Conservation (phyloP, 2,113 vertebrate species). For the pig (Sus scrofa) region DNA sequence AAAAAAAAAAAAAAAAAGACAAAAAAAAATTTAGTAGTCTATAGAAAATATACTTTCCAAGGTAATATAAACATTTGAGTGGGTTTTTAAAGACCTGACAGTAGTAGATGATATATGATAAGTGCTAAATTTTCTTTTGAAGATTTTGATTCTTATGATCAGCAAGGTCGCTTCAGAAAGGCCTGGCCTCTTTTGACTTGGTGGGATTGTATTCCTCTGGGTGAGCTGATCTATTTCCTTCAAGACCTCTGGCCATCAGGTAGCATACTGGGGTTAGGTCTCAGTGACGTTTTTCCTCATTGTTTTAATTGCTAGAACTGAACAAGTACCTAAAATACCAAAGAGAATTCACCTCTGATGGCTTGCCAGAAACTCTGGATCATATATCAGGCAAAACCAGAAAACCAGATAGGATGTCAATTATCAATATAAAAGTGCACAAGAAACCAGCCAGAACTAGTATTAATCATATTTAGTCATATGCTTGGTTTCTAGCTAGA, state of each 20-base stretch:
- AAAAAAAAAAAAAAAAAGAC: no score
- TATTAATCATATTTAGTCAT: conserved; percentile 30
- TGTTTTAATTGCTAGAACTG: conserved; percentile 50
- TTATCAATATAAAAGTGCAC: conserved; percentile 48
- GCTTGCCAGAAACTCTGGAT: conserved; percentile 42
- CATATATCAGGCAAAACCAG: conserved; percentile 58
- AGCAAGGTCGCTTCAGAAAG: not conserved
- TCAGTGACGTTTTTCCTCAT: not conserved
- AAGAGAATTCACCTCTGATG: conserved; percentile 43
- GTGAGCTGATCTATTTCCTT: not conserved
- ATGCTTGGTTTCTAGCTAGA: conserved; percentile 42
- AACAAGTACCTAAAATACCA: conserved; percentile 57
- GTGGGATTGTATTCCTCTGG: not conserved
- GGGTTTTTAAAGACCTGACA: not conserved
- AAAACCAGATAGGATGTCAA: conserved; percentile 58
- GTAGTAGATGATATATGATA: not conserved
- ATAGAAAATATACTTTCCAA: conserved; percentile 37
- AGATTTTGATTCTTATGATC: conserved; percentile 30
- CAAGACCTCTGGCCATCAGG: not conserved
- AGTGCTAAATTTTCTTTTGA: conserved; percentile 38
- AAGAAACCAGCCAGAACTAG: conserved; percentile 53
- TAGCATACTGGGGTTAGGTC: not conserved
- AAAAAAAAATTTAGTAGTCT: conserved; percentile 31
- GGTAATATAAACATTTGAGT: not conserved
- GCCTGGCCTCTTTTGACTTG: not conserved